Evolutionary conservation across 1,140 invertebrate genomes (phyloP).

Genomic region (Calephelis virginiensis): DNA sequence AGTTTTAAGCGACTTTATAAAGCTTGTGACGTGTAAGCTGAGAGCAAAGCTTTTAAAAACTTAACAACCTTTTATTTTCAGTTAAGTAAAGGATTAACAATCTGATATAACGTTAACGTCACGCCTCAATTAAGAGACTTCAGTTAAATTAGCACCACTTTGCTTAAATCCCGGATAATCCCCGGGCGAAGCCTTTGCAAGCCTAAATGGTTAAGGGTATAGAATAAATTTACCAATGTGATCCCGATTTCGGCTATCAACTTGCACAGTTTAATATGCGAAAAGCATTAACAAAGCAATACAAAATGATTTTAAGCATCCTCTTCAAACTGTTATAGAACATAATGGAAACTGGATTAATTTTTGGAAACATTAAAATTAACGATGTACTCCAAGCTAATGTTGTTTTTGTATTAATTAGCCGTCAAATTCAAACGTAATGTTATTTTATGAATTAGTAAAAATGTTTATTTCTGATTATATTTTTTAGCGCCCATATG

Average conservation of each 20-base stretch:
- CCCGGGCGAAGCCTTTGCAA: constrained; percentile 27
- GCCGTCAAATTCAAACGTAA: neutral
- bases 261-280: constrained; percentile 45
- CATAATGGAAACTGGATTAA: too few species aligned
- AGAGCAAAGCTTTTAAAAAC: neutral
- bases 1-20: too few species aligned
- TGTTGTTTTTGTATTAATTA: neutral
- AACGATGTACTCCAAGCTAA: too few species aligned
- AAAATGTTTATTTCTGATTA: too few species aligned
- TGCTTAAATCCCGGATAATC: constrained; percentile 26
- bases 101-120: constrained; percentile 14
- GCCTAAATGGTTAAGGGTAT: constrained; percentile 57
- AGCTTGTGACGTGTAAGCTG: too few species aligned
- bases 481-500: too few species aligned
- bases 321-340: neutral
- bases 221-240: constrained; percentile 63
- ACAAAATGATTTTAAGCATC: neutral
- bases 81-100: constrained; percentile 1
- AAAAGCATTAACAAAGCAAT: constrained; percentile 23
- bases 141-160: constrained; percentile 35
- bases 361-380: too few species aligned
- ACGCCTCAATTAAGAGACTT: constrained; percentile 27
- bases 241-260: constrained; percentile 55
- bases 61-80: neutral
- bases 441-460: constrained; percentile 4